Conservation (phyloP, 1,140 invertebrate species). For the Centruroides vittatus region DNA sequence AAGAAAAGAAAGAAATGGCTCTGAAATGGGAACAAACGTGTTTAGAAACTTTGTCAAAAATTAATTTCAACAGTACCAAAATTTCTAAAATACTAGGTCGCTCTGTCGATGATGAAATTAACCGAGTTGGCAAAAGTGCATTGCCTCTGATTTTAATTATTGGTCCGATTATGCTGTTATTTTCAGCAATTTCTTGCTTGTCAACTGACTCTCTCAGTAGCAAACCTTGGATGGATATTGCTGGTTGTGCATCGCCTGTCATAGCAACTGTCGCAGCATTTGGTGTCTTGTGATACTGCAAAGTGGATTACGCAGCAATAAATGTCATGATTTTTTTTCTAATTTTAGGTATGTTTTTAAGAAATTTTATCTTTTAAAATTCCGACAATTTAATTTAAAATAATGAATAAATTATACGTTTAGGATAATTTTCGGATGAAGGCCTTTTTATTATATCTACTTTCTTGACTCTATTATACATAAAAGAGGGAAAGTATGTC, state of each 20-base stretch:
- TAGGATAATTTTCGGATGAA: too few species aligned
- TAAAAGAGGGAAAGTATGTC: too few species aligned
- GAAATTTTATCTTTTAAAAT: too few species aligned
- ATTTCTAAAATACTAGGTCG: conserved; percentile 29
- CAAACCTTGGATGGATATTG: conserved; percentile 76
- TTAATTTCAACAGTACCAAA: too few species aligned
- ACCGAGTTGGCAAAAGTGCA: conserved; percentile 71
- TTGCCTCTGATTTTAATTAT: conserved; percentile 75
- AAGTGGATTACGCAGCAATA: conserved; percentile 85
- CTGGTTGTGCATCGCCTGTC: conserved; percentile 75
- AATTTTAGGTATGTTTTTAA: conserved; percentile 64
- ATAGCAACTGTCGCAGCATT: conserved; percentile 80
- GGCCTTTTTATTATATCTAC: too few species aligned
- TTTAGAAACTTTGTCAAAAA: too few species aligned
- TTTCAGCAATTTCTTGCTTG: conserved; percentile 51
- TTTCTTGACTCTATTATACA: too few species aligned
- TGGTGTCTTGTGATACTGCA: conserved; percentile 73
- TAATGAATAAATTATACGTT: too few species aligned
- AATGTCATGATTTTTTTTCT: conserved; percentile 86
- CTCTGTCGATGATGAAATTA: conserved; percentile 70
- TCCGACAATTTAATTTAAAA: too few species aligned
- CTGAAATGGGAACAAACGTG: too few species aligned
- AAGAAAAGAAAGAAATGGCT: too few species aligned
- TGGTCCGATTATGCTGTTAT: conserved; percentile 48
- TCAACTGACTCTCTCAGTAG: conserved; percentile 71